Conservation (phyloP, 2,888 invertebrate species). For the Tenodera sinensis region DNA sequence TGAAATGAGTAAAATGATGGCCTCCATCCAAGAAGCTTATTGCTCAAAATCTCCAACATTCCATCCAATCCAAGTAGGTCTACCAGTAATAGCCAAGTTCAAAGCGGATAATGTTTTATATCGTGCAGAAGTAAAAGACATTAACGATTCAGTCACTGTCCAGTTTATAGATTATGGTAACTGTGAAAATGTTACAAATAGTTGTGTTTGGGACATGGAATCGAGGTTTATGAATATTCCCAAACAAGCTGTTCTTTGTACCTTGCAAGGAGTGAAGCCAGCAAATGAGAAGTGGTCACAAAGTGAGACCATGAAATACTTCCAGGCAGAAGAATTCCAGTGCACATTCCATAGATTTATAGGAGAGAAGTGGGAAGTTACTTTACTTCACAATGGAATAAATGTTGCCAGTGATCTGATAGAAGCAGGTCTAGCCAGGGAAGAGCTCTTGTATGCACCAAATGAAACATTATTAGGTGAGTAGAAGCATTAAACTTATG, state of each 20-base stretch:
- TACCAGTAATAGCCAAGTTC: constrained; percentile 65
- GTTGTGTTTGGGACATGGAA: constrained; percentile 68
- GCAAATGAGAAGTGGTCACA: constrained; percentile 55
- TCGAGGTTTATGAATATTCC: constrained; percentile 62
- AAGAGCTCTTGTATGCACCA: not conserved
- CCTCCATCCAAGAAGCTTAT: constrained; percentile 65
- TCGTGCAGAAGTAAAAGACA: constrained; percentile 56
- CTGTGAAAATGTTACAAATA: constrained; percentile 57
- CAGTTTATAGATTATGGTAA: constrained; percentile 77
- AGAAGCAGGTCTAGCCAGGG: constrained; percentile 44
- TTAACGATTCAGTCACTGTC: constrained; percentile 51
- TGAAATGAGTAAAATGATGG: constrained; percentile 66
- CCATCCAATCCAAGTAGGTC: constrained; percentile 52
- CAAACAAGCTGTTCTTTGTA: constrained; percentile 67
- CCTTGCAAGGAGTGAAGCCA: constrained; percentile 59
- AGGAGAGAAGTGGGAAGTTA: constrained; percentile 38
- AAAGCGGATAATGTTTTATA: constrained; percentile 68
- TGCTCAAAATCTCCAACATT: constrained; percentile 40
- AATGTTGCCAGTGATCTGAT: constrained; percentile 52
- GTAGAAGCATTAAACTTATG: not conserved
- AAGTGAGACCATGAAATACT: constrained; percentile 53
- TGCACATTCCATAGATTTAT: constrained; percentile 54
- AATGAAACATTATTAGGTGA: not conserved
- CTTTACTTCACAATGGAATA: constrained; percentile 41
- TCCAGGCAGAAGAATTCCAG: constrained; percentile 56